Percentiles rank a stretch among this genome's conserved stretches.
Evolutionary conservation across 2,797 vertebrate species (phyloP).

Genomic region (Cossypha caffra): DNA sequence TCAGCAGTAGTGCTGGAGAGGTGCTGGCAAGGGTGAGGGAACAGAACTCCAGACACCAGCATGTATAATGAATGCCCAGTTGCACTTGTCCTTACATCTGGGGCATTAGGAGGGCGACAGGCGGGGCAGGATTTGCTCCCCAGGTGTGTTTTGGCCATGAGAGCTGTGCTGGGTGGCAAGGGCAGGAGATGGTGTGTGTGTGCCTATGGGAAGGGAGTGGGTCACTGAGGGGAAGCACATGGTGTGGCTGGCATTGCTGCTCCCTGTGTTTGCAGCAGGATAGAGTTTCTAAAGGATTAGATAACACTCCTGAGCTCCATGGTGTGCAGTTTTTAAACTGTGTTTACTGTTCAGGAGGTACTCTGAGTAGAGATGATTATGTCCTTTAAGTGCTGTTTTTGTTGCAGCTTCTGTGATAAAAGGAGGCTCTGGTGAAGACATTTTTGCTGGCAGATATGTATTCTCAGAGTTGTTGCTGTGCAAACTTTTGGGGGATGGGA

Average conservation of each 20-base stretch:
- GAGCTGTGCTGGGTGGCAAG: accelerated
- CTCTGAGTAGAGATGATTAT: conserved; percentile 28
- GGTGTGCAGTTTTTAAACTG: conserved; percentile 14
- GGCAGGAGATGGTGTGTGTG: not conserved
- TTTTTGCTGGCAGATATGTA: not conserved
- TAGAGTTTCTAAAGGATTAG: conserved; percentile 45
- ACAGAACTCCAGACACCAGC: accelerated
- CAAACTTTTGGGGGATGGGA: conserved; percentile 23
- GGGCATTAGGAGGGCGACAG: not conserved
- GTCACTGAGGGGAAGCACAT: not conserved
- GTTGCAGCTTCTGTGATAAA: conserved; percentile 35
- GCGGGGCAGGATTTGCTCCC: not conserved
- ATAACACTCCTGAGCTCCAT: not conserved
- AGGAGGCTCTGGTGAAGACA: not conserved
- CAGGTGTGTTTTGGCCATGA: accelerated
- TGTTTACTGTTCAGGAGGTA: conserved; percentile 48
- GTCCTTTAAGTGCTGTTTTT: conserved; percentile 54
- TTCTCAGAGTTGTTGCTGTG: not conserved
- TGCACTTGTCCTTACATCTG: not conserved
- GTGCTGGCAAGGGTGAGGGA: accelerated
- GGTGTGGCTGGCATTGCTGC: not conserved
- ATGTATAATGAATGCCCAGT: accelerated
- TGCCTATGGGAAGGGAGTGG: not conserved
- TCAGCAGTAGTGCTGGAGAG: not conserved
- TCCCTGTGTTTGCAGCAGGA: conserved; percentile 1